Conservation (phyloP, 2,113 vertebrate species). For the Oncorhynchus gorbuscha region DNA sequence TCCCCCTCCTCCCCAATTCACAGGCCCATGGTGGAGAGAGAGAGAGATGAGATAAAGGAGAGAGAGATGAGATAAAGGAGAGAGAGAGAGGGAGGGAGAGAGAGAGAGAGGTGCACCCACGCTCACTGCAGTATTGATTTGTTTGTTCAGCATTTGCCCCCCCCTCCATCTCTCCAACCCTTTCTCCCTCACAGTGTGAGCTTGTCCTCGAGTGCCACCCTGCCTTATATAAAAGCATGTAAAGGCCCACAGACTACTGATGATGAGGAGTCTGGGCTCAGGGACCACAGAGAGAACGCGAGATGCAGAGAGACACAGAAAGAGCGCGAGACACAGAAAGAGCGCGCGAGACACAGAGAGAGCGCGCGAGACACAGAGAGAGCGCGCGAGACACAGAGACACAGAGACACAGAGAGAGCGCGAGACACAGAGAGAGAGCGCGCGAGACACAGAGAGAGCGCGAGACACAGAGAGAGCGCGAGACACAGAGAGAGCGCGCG, state of each 20-base stretch:
- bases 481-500: conserved; percentile 38
- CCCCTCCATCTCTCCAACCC: conserved; percentile 10
- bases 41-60: too few relatives aligned
- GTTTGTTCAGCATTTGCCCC: conserved; percentile 60
- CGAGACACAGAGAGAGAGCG: conserved; percentile 23
- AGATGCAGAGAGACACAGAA: conserved; percentile 32
- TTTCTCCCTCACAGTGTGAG: conserved; percentile 51
- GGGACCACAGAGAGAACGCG: conserved; percentile 46
- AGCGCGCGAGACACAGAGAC: conserved; percentile 33
- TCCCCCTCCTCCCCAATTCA: conserved; percentile 24
- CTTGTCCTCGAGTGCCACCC: conserved; percentile 76
- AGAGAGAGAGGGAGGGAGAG: conserved; percentile 38
- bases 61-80: not conserved
- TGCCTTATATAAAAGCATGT: conserved; percentile 69
- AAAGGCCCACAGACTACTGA: conserved; percentile 74
- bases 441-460: conserved; percentile 14
- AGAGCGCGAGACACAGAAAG: too few relatives aligned
- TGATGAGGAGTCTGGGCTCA: conserved; percentile 65
- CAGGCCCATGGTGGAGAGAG: conserved; percentile 13
- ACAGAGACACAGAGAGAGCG: conserved; percentile 36
- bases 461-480: conserved; percentile 34
- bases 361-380: conserved; percentile 24
- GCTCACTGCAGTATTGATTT: conserved; percentile 74
- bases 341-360: conserved; percentile 14
- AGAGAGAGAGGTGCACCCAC: conserved; percentile 31